Evolutionary conservation across 92 coral and sea anemone species (phyloP).

Genomic region (Meandrina meandrites): DNA sequence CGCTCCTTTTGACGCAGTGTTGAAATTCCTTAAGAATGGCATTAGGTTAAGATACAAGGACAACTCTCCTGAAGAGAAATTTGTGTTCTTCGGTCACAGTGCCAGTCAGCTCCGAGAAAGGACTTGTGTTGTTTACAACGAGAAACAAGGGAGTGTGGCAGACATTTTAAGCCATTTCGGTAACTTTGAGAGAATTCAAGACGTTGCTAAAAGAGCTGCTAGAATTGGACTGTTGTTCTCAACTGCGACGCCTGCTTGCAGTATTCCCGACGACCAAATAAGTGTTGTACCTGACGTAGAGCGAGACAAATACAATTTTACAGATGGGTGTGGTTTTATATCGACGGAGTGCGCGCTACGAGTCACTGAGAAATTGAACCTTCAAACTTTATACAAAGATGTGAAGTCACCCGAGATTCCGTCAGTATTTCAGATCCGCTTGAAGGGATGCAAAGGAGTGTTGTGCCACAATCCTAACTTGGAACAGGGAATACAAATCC

Average conservation of each 20-base stretch:
- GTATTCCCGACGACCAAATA: slow-evolving; percentile 54
- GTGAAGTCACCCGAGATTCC: slow-evolving; percentile 60
- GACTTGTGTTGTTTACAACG: slow-evolving; percentile 75
- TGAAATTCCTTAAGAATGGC: slow-evolving; percentile 59
- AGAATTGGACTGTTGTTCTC: slow-evolving; percentile 86
- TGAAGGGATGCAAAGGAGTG: slow-evolving; percentile 92
- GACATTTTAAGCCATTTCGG: slow-evolving; percentile 67
- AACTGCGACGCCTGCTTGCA: slow-evolving; percentile 62
- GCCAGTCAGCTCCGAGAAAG: slow-evolving; percentile 80
- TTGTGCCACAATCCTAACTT: slow-evolving; percentile 62
- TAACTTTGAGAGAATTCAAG: slow-evolving; percentile 62
- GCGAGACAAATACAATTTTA: slow-evolving; percentile 68
- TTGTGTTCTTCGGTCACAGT: slow-evolving; percentile 81
- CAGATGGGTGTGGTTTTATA: slow-evolving; percentile 91
- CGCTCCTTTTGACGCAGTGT: slow-evolving; percentile 59
- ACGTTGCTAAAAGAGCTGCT: slow-evolving; percentile 89
- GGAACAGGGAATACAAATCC: slow-evolving; percentile 68
- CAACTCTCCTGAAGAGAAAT: slow-evolving; percentile 15
- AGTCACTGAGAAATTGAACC: slow-evolving; percentile 43
- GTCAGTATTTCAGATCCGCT: slow-evolving; percentile 87
- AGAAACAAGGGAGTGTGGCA: slow-evolving; percentile 61
- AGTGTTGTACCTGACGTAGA: slow-evolving; percentile 65
- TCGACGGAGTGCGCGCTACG: slow-evolving; percentile 57
- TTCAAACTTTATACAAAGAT: slow-evolving; percentile 53
- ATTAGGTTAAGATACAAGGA: slow-evolving; percentile 41